Conservation (phyloP, 2,113 vertebrate species). For the Microcebus ravelobensis region DNA sequence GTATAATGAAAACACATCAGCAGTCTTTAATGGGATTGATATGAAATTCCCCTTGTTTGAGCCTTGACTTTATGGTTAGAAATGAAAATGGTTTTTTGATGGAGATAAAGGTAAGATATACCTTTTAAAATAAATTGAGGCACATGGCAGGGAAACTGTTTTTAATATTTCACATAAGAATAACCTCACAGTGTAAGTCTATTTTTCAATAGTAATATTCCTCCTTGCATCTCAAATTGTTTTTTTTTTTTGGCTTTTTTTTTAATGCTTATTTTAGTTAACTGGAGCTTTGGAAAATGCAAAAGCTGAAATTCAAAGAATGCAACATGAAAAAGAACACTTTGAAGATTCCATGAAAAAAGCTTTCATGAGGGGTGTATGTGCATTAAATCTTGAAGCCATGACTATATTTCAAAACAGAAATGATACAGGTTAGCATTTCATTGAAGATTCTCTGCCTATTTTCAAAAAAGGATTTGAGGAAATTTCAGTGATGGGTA, state of each 20-base stretch:
- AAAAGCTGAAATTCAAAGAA: conserved; percentile 89
- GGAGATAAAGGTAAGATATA: not conserved
- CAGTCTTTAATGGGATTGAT: not conserved
- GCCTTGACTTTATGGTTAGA: conserved; percentile 30
- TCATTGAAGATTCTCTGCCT: conserved; percentile 5
- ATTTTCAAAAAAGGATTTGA: not conserved
- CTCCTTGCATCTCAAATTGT: conserved; percentile 8
- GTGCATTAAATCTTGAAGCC: conserved; percentile 96
- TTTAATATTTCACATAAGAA: conserved; percentile 41
- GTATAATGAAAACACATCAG: conserved; percentile 27
- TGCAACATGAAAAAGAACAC: conserved; percentile 90
- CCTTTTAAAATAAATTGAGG: conserved; percentile 35
- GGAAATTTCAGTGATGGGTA: not conserved
- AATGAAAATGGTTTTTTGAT: not conserved
- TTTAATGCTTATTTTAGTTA: conserved; percentile 75
- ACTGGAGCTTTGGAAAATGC: conserved; percentile 87
- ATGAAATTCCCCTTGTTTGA: conserved; percentile 18
- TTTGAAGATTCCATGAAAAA: conserved; percentile 97
- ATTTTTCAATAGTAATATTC: not conserved
- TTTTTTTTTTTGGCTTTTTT: not conserved
- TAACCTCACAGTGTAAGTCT: not conserved
- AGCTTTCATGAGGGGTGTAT: conserved; percentile 97
- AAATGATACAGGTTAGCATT: conserved; percentile 84
- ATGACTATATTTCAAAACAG: conserved; percentile 93
- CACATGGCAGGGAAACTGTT: not conserved